Conservation (phyloP, 2,113 vertebrate species). For the Pelecanoides urinatrix region DNA sequence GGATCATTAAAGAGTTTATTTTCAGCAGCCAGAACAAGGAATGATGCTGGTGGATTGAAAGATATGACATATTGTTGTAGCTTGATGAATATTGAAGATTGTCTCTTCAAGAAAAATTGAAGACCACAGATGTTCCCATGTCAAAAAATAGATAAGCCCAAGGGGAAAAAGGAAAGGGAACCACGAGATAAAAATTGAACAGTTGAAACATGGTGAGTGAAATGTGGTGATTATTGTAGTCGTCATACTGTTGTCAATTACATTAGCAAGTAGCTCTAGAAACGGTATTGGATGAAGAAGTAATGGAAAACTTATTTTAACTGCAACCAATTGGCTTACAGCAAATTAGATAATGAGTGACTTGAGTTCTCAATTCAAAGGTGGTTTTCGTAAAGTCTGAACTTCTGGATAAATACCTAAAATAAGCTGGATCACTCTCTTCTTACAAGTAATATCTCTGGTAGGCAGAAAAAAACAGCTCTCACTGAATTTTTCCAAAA, state of each 20-base stretch:
- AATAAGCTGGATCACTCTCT: neutral
- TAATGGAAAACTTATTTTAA: conserved; percentile 37
- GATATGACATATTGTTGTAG: conserved; percentile 32
- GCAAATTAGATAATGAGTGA: neutral
- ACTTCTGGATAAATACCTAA: neutral
- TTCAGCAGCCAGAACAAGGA: conserved; percentile 34
- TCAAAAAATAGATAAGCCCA: conserved; percentile 36
- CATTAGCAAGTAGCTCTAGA: conserved; percentile 28
- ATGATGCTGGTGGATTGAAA: neutral
- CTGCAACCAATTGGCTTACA: neutral
- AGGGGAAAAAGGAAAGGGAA: conserved; percentile 15
- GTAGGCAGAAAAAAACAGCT: neutral
- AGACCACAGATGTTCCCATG: neutral
- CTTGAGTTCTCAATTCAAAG: neutral
- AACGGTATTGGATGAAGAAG: neutral
- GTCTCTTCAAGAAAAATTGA: conserved; percentile 24
- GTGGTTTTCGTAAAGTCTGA: neutral
- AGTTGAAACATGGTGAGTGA: neutral
- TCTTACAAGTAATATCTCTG: neutral
- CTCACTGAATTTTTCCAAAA: neutral
- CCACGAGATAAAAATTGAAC: neutral
- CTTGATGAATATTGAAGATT: conserved; percentile 22
- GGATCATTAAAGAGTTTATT: conserved; percentile 36
- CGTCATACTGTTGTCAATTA: conserved; percentile 42
- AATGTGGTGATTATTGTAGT: conserved; percentile 15